phyloP scores from a whole-genome alignment of 2,113 vertebrate species.

The Phylloscopus trochilus region DNA sequence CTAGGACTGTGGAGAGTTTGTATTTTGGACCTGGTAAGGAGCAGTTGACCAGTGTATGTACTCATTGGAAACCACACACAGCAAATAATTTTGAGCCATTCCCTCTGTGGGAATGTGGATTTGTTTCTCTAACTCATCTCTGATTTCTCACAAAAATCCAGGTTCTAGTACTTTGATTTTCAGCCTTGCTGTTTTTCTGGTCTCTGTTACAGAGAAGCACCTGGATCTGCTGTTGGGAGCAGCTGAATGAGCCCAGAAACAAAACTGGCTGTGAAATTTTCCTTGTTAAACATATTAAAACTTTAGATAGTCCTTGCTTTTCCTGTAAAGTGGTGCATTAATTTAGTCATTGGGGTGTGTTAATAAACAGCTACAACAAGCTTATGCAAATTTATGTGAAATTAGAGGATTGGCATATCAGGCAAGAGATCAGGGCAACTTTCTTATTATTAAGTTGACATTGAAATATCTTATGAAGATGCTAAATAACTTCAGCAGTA shows the following conservation, averaged over 20 bases:
- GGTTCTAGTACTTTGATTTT: background rate
- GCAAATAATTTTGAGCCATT: background rate
- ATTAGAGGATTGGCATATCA: background rate
- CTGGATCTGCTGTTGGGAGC: background rate
- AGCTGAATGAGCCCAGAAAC: background rate
- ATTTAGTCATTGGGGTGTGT: background rate
- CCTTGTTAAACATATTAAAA: background rate
- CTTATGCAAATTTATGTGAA: conserved; percentile 16
- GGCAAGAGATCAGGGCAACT: background rate
- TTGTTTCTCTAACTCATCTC: background rate
- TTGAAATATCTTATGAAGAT: background rate
- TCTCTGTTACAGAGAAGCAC: background rate
- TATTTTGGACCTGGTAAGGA: background rate
- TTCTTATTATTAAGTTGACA: background rate
- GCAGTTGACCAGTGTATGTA: rapidly evolving
- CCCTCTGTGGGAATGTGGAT: rapidly evolving
- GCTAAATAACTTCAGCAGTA: background rate
- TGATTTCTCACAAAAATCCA: background rate
- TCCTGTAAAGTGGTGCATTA: background rate
- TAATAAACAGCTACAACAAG: background rate
- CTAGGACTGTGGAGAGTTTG: background rate
- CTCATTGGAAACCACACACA: background rate
- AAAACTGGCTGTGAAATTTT: background rate
- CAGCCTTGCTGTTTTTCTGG: background rate
- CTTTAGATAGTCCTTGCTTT: background rate